A percentile compares a stretch with the other conserved stretches of the same genome.
Conservation (phyloP, 2,113 vertebrate species). For the Girardinichthys multiradiatus region DNA sequence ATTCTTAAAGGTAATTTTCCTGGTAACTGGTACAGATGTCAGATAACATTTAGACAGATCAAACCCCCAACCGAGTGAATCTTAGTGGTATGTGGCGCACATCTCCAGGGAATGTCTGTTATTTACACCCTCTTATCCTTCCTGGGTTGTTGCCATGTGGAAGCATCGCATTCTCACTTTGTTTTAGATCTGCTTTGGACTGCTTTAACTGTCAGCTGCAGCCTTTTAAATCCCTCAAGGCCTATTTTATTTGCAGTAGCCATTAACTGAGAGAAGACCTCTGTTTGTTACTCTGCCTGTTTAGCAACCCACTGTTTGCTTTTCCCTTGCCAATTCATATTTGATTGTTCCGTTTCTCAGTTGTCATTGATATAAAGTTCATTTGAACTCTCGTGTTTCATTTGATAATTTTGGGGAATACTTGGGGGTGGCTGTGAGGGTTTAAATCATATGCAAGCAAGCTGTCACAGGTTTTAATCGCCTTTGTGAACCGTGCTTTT, state of each 20-base stretch:
- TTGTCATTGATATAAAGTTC: conserved; percentile 37
- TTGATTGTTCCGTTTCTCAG: conserved; percentile 50
- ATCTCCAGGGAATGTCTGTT: conserved; percentile 67
- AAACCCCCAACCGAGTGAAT: conserved; percentile 53
- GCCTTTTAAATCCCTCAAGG: conserved; percentile 68
- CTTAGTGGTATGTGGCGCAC: conserved; percentile 64
- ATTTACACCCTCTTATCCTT: conserved; percentile 69
- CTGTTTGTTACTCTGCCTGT: conserved; percentile 55
- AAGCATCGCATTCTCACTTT: conserved; percentile 70
- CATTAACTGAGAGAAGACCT: conserved; percentile 68
- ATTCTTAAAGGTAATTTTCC: conserved; percentile 57
- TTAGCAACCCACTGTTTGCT: conserved; percentile 68
- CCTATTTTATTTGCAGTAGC: conserved; percentile 67
- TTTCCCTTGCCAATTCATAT: conserved; percentile 57
- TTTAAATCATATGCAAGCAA: conserved; percentile 64
- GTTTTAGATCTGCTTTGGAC: conserved; percentile 67
- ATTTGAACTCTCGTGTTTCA: conserved; percentile 33
- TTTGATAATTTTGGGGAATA: conserved; percentile 33
- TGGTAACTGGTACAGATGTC: conserved; percentile 59
- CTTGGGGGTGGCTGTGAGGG: conserved; percentile 3
- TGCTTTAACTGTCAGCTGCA: conserved; percentile 69
- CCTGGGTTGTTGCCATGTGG: conserved; percentile 51
- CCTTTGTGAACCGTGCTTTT: conserved; percentile 59
- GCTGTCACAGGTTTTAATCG: conserved; percentile 67
- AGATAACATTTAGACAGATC: conserved; percentile 63